These are phyloP conservation scores for Aphrophora alni DNA, from an alignment of 2,888 invertebrate genomes.

Conservation along the genomic window DNA sequence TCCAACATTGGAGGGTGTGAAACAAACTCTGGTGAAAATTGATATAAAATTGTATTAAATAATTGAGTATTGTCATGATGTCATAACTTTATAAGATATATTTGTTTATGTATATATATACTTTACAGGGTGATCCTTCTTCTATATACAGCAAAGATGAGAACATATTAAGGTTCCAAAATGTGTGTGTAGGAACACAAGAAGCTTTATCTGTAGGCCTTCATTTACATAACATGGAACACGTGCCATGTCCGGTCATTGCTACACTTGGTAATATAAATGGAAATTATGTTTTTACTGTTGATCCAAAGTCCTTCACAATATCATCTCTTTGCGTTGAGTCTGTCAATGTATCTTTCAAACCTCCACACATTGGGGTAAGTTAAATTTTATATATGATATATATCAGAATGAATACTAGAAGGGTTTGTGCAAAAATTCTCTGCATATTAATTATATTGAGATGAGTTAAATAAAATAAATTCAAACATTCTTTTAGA, in stretches of 20 bases:
- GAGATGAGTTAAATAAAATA: too few species aligned
- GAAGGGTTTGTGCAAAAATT: too few species aligned
- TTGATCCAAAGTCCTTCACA: background rate
- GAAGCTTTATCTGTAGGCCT: conserved; percentile 12
- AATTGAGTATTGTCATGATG: too few species aligned
- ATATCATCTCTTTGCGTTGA: conserved; percentile 17
- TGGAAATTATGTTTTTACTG: background rate
- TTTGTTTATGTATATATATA: too few species aligned
- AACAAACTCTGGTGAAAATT: too few species aligned
- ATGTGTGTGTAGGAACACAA: conserved; percentile 22
- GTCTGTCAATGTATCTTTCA: conserved; percentile 4
- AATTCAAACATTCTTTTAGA: too few species aligned
- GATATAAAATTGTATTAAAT: too few species aligned
- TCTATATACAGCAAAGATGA: background rate
- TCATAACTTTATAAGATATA: too few species aligned
- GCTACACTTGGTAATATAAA: background rate
- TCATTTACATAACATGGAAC: conserved; percentile 26
- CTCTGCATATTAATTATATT: too few species aligned
- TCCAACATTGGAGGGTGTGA: too few species aligned
- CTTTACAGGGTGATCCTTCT: conserved; percentile 12
- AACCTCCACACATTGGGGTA: conserved; percentile 27
- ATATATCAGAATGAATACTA: too few species aligned
- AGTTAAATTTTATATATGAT: background rate
- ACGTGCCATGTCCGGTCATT: conserved; percentile 13
- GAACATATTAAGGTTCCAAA: background rate